Evolutionary conservation across 2,113 vertebrate genomes (phyloP).

Genomic region (Verasper variegatus): DNA sequence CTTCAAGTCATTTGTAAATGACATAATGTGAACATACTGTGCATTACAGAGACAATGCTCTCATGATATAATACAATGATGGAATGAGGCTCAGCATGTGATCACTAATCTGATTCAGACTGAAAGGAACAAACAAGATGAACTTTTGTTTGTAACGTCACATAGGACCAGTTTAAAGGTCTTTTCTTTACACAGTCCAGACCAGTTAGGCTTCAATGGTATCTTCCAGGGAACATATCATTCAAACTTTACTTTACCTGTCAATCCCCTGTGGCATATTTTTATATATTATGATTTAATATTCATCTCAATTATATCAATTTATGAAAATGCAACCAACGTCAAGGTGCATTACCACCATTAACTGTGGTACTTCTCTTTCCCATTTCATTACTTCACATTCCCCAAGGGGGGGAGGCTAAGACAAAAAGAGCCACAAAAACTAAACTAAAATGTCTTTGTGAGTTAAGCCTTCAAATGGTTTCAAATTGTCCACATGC

Average conservation of each 20-base stretch:
- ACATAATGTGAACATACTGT: not conserved
- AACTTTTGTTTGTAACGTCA: constrained; percentile 12
- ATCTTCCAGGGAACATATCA: not conserved
- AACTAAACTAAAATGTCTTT: no score
- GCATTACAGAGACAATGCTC: not conserved
- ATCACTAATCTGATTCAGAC: constrained; percentile 35
- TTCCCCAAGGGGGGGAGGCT: no score
- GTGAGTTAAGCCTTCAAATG: not conserved
- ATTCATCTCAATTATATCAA: not conserved
- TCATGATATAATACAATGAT: not conserved
- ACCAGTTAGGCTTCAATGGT: no score
- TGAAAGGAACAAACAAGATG: not conserved
- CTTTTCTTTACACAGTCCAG: not conserved
- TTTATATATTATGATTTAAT: no score
- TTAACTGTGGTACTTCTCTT: no score
- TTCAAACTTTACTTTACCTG: not conserved
- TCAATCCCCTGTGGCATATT: not conserved
- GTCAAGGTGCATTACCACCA: no score
- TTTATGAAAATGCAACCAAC: not conserved
- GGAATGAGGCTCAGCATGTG: constrained; percentile 25
- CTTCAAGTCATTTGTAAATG: not conserved
- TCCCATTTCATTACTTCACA: no score
- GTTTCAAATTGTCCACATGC: not conserved
- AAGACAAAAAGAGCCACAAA: no score
- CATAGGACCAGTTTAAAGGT: constrained; percentile 18